These are phyloP conservation scores for Himalopsyche japonica DNA, from an alignment of 2,888 invertebrate genomes.

Conservation along the genomic window DNA sequence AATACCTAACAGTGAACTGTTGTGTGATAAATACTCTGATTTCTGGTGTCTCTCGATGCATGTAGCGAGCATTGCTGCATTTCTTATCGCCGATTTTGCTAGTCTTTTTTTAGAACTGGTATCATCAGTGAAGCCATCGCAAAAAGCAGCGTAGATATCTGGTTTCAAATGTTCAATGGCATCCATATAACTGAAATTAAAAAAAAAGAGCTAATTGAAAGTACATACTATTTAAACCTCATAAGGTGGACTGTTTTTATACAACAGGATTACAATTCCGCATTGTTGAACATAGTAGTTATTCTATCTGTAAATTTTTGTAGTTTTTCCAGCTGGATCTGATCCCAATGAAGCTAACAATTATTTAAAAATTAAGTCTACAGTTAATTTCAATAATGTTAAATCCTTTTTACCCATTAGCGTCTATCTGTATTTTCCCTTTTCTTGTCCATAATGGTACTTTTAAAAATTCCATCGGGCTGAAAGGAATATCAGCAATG, in stretches of 20 bases:
- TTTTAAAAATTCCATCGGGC: slow-evolving; percentile 71
- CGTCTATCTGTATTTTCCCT: slow-evolving; percentile 71
- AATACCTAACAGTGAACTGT: slow-evolving; percentile 56
- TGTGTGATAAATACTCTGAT: slow-evolving; percentile 55
- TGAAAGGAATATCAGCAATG: slow-evolving; percentile 65
- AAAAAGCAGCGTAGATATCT: slow-evolving; percentile 79
- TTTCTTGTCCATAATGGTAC: slow-evolving; percentile 78
- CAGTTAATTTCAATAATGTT: no score
- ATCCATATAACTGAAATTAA: slow-evolving; percentile 70
- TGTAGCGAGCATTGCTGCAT: slow-evolving; percentile 66
- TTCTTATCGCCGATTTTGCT: slow-evolving; percentile 71
- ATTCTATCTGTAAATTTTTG: neutral
- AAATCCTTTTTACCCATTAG: slow-evolving; percentile 55
- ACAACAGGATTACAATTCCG: no score
- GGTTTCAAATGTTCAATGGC: slow-evolving; percentile 77
- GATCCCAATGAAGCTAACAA: neutral
- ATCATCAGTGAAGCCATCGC: slow-evolving; percentile 74
- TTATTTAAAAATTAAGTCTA: no score
- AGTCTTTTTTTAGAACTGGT: slow-evolving; percentile 71
- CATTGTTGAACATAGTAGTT: no score
- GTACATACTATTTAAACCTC: no score
- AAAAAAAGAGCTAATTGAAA: neutral
- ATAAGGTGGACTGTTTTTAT: no score
- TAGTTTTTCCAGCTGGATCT: neutral
- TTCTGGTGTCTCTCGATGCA: slow-evolving; percentile 69